Base-by-base conservation (phyloP, 2,113 vertebrate genomes). In the Paedocypris sp. region DNA sequence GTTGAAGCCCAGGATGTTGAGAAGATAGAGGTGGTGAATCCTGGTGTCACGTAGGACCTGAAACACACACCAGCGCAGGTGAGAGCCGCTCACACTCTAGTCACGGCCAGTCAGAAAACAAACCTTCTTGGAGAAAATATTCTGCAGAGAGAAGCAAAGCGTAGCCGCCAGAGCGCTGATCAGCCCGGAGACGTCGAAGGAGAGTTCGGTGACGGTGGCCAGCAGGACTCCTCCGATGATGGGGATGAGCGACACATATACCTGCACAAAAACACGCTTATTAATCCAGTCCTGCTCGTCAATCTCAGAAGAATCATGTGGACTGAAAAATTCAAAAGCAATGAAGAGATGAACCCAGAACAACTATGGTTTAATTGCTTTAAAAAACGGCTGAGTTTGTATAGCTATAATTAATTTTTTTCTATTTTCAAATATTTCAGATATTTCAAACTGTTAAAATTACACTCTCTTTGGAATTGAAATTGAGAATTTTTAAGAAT, bases 91-190 rank as follows among this genome's bases (percentile, higher is more conserved):
- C n/a, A n/a, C n/a, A n/a, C n/a, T n/a, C n/a, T n/a, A n/a, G n/a
- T n/a, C n/a, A n/a, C 7, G 6, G 1, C 31, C 3, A n/a, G 9
- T 8, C 29, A 6, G 18, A 15, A 16, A 11, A 3, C 11, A 4
- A 73, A 98, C 95, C 91, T 99, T 99, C 79, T 99, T 99, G 1
- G 95, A 99, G 84, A 97, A 99, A 73, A 99, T 99, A 73, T 99
- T 98, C 81, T 99, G 95, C 31, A 99, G 86, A 0, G 95, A 99
- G 77, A 99, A 99, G 77, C 95, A 99, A 23, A 99, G 87, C 0
- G 94, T 98, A 31, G 94, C 91, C 3, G 94, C 94, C 7, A 99
- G 85, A 0, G 95, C 95, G 1, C 95, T 99, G 82, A 99, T 79
- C 11, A 99, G 87, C 4, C 95, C 95, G 51, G 88, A 95, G 39